Conservation (phyloP, 2,888 invertebrate species). For the Lymantria dispar region DNA sequence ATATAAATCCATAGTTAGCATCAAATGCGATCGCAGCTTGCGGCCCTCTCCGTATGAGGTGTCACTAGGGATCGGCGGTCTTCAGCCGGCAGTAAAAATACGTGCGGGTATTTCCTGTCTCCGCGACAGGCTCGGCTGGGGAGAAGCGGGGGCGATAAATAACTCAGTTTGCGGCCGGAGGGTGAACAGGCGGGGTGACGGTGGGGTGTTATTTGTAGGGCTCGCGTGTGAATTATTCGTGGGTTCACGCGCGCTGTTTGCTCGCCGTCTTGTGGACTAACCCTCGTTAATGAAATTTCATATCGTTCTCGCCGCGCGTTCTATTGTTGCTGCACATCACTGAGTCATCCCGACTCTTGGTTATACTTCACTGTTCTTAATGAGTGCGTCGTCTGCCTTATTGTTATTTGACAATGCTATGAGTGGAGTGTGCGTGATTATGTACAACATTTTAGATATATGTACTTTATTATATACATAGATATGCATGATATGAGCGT, state of each 20-base stretch:
- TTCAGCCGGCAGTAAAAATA: slow-evolving; percentile 73
- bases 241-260: slow-evolving; percentile 80
- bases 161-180: slow-evolving; percentile 75
- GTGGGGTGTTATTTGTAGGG: slow-evolving; percentile 76
- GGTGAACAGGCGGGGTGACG: slow-evolving; percentile 20
- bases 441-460: background rate
- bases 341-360: slow-evolving; percentile 54
- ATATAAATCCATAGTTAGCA: background rate
- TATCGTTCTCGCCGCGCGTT: slow-evolving; percentile 61
- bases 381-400: slow-evolving; percentile 26
- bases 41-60: slow-evolving; percentile 52
- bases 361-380: slow-evolving; percentile 60
- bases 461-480: too few species aligned
- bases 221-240: slow-evolving; percentile 82
- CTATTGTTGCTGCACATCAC: slow-evolving; percentile 58
- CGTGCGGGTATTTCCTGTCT: slow-evolving; percentile 78
- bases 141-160: slow-evolving; percentile 71
- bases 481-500: too few species aligned
- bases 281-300: slow-evolving; percentile 81
- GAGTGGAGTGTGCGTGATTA: slow-evolving; percentile 1
- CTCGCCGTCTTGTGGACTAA: slow-evolving; percentile 70
- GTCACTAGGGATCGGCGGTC: slow-evolving; percentile 60
- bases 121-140: slow-evolving; percentile 49
- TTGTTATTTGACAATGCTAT: slow-evolving; percentile 27
- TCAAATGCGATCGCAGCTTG: slow-evolving; percentile 21